Base-by-base conservation (phyloP, 2,888 invertebrate genomes). In the Maniola hyperantus region DNA sequence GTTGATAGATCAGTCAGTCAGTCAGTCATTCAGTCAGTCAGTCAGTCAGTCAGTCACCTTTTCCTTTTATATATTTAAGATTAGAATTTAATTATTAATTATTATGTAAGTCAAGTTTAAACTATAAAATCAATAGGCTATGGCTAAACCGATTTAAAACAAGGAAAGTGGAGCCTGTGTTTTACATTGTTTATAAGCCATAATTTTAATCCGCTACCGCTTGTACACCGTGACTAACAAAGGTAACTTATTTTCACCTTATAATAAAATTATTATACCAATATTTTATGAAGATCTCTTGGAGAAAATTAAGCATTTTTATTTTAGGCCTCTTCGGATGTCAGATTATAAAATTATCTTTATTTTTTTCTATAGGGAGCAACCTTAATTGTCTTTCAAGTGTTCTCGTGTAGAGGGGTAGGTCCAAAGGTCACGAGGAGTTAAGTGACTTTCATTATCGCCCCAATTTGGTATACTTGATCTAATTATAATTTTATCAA, bases 241-340 rank as follows among this genome's bases (percentile, higher is more conserved):
- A 11, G 53, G 13, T 15, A 34, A 46, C 11, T 36, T 33, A 64
- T 64, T 55, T 64, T 64, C 46, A 48, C 44, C 55, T 64, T 64
- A 44, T 39, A 53, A 15, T 58, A 57, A 42, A 36, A 10, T 11
- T 39, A 26, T 26, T 26, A 26, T 26, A 11, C 39, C 50, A 26
- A 51, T 51, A 46, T 58, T 50, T 59, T 59, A 42, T 65, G 20
- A 39, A 59, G 51, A 59, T 44, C 61, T 64, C 42, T 39, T n/a
- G 46, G 42, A 58, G 59, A 46, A 62, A 62, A 58, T 66, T 55
- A 55, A 55, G 63, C 55, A 33, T 18, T 64, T 64, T 55, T 18
- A 26, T 11, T 51, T 51, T 51, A 26, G 50, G 26, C 48, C 48
- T 48, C 48, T 48, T 48, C 7, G 18, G 48, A 48, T 18, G 18